Conservation (phyloP, 2,113 vertebrate genomes). For the Python bivittatus region DNA sequence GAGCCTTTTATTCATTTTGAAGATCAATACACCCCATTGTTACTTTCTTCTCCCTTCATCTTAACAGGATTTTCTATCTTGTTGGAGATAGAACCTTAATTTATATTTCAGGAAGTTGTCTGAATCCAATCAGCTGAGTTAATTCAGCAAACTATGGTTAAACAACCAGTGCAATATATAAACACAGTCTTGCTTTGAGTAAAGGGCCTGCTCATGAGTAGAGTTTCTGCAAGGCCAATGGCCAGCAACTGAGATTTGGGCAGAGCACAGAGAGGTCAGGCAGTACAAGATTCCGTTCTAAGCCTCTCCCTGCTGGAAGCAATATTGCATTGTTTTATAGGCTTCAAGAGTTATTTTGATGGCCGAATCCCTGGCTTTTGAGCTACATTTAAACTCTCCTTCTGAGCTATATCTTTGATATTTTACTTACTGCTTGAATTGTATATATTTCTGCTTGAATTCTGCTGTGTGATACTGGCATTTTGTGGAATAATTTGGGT, state of each 20-base stretch:
- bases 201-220: neutral
- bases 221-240: neutral
- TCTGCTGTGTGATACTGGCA: neutral
- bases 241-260: neutral
- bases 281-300: neutral
- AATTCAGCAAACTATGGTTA: neutral
- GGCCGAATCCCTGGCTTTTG: neutral
- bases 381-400: neutral
- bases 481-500: neutral
- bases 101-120: neutral
- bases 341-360: neutral
- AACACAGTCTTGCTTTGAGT: neutral
- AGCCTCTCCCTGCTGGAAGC: neutral
- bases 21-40: neutral
- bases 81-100: neutral
- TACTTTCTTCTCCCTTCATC: neutral
- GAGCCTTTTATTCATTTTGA: neutral
- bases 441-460: neutral
- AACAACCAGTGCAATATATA: neutral
- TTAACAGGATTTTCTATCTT: neutral
- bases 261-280: neutral
- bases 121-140: neutral
- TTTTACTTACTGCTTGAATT: neutral
- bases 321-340: neutral
- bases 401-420: neutral